Conservation (phyloP, 1,140 invertebrate species). For the Rhopalosiphum maidis region DNA sequence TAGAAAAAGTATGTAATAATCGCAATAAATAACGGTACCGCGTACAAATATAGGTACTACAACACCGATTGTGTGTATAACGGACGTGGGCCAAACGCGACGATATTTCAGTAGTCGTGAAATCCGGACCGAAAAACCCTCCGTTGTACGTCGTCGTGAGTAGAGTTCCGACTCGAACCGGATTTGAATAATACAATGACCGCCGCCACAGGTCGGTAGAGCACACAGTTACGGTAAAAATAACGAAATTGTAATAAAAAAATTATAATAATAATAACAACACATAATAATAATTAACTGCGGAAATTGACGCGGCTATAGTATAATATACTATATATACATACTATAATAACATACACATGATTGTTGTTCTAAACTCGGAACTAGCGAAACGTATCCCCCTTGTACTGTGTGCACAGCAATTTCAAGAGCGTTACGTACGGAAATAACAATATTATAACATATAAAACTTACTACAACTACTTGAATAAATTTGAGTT, state of each 20-base stretch:
- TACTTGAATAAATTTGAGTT: neutral
- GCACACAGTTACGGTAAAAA: slow-evolving; percentile 17
- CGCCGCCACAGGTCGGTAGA: slow-evolving; percentile 8
- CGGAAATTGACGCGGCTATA: neutral
- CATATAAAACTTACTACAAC: neutral
- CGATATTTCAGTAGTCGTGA: slow-evolving; percentile 45
- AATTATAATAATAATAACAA: neutral
- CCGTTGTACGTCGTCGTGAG: neutral
- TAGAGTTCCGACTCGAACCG: neutral
- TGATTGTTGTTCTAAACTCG: neutral
- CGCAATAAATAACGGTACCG: slow-evolving; percentile 36
- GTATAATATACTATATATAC: neutral
- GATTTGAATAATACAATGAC: slow-evolving; percentile 40
- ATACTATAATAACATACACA: neutral
- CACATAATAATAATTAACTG: slow-evolving; percentile 17
- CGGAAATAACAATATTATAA: neutral
- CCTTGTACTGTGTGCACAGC: neutral
- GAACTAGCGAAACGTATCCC: slow-evolving; percentile 17
- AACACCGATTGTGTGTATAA: neutral
- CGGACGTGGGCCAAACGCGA: slow-evolving; percentile 2
- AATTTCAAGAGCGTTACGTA: neutral
- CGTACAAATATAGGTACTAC: neutral
- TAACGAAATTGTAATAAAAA: neutral
- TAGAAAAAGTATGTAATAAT: slow-evolving; percentile 3
- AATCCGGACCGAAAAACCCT: neutral